Evolutionary conservation across 2,888 invertebrate genomes (phyloP).

Genomic region (Philhelius pedissequus): DNA sequence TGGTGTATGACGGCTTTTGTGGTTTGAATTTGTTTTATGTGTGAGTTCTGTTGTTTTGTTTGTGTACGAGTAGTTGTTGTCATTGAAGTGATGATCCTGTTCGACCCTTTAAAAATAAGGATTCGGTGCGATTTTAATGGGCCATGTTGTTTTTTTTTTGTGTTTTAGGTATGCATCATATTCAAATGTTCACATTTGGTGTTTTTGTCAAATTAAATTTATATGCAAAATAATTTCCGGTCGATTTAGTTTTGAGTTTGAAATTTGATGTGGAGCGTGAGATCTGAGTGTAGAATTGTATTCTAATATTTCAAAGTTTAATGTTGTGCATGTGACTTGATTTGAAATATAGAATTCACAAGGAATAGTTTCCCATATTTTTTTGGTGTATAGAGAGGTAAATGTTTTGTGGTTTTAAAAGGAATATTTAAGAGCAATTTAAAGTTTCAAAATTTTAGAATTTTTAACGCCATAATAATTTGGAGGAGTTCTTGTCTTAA

Average conservation of each 20-base stretch:
- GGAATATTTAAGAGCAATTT: too few species aligned
- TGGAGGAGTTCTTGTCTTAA: too few species aligned
- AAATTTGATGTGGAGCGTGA: neutral
- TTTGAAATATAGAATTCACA: neutral
- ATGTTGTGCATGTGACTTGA: neutral
- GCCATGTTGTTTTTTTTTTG: neutral
- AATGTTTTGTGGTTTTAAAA: too few species aligned
- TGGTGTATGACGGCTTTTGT: slow-evolving; percentile 35
- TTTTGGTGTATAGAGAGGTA: too few species aligned
- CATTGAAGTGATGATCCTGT: slow-evolving; percentile 13
- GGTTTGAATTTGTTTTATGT: slow-evolving; percentile 53
- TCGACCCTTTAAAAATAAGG: slow-evolving; percentile 29
- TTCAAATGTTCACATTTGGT: slow-evolving; percentile 38
- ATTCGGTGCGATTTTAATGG: slow-evolving; percentile 44
- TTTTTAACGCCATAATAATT: too few species aligned
- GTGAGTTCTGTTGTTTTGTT: neutral
- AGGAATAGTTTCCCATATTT: too few species aligned
- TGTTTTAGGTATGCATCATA: neutral
- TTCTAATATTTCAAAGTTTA: neutral
- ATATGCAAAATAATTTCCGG: slow-evolving; percentile 65
- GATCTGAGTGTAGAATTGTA: slow-evolving; percentile 9
- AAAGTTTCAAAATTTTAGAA: too few species aligned
- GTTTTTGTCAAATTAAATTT: slow-evolving; percentile 63
- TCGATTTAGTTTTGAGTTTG: slow-evolving; percentile 53
- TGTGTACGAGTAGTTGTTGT: slow-evolving; percentile 25